Evolutionary conservation across 2,797 vertebrate genomes (phyloP), one percentile per base, ranked within the genome.

Genomic region (Chloroceryle amazona): DNA sequence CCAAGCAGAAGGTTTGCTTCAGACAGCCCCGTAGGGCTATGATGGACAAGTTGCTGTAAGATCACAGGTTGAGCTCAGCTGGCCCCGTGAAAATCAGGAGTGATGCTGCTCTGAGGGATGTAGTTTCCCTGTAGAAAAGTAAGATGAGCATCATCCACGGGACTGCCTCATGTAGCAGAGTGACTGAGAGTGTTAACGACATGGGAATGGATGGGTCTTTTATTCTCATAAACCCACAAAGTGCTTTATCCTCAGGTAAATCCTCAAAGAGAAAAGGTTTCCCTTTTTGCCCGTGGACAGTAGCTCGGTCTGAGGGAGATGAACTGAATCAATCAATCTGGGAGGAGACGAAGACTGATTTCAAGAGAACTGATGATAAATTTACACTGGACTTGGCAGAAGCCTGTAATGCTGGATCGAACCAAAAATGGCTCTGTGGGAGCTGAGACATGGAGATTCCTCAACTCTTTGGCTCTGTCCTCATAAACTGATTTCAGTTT

Each of bases 351-450:
- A 93, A 62, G 86, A 82, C 11, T 2, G 4, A 22, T 81, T 91
- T 78, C 68, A 35, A 81, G 41, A 74, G 41, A 89, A 54, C 52
- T 26, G 89, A 26, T 81, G 82, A 86, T 81, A 75, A 90, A 72
- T 75, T 91, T 70, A 81, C 39, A 13, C n/a, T 7, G 4, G 46
- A 29, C n/a, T 96, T 96, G 94, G 95, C 92, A 91, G 94, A 49
- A 74, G n/a, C 26, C 72, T 65, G 41, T 2, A 9, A 10, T 25
- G 35, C 15, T 79, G 58, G 57, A 91, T 93, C 89, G 87, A 95
- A 86, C 41, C 19, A 29, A 78, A 81, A 93, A 79, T 44, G 79
- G 70, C 84, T 94, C 79, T 0, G 1, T 42, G 76, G 75, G 58
- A 89, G 81, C 66, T 0, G 18, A 86, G 94, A 81, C 68, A 55